phyloP scores from a whole-genome alignment of 2,888 invertebrate species.

The Unio pictorum region DNA sequence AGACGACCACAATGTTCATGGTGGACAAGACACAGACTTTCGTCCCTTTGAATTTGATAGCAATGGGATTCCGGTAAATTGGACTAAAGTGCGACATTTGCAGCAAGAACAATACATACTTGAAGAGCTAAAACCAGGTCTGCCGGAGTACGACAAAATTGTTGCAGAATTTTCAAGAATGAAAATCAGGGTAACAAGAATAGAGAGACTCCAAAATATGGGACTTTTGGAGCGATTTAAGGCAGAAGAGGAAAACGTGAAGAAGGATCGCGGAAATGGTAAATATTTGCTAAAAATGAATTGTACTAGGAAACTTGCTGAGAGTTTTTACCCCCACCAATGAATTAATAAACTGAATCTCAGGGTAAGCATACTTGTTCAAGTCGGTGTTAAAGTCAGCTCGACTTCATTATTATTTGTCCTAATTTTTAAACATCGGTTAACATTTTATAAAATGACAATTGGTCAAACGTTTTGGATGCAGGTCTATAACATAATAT shows the following conservation, averaged over 20 bases:
- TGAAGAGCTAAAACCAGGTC: conserved; percentile 9
- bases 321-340: too few relatives aligned
- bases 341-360: too few relatives aligned
- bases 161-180: conserved; percentile 12
- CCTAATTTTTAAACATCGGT: too few relatives aligned
- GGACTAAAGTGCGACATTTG: conserved; percentile 2
- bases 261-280: conserved; percentile 9
- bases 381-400: too few relatives aligned
- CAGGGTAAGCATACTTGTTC: too few relatives aligned
- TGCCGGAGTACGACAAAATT: conserved; percentile 16
- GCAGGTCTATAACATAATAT: too few relatives aligned
- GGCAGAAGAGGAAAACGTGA: conserved; percentile 18
- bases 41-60: neutral
- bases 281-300: neutral
- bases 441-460: too few relatives aligned
- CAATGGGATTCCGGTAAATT: conserved; percentile 20
- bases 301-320: too few relatives aligned
- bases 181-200: conserved; percentile 17
- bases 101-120: conserved; percentile 6
- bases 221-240: conserved; percentile 18
- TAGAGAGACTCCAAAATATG: conserved; percentile 20
- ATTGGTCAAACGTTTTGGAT: too few relatives aligned
- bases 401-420: too few relatives aligned
- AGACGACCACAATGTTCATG: too few relatives aligned
- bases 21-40: too few relatives aligned